Evolutionary conservation across 1,140 invertebrate species (phyloP).

Genomic region (Calephelis nemesis): DNA sequence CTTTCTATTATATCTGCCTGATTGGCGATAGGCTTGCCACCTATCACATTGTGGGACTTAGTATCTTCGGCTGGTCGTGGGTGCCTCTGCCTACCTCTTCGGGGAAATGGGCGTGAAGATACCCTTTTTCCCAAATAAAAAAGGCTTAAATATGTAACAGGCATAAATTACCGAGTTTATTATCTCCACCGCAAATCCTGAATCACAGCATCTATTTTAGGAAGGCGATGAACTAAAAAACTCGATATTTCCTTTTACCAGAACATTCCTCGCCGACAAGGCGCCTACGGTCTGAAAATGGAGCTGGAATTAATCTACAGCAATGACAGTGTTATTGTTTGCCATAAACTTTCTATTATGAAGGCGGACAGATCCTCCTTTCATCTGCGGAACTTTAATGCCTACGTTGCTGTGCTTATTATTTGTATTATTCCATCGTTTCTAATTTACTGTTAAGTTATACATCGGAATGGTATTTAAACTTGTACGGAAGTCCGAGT

Average conservation of each 20-base stretch:
- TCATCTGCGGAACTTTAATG: slow-evolving; percentile 55
- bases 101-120: too few species aligned
- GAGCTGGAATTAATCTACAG: slow-evolving; percentile 68
- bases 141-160: too few species aligned
- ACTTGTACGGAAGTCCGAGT: too few species aligned
- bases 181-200: background rate
- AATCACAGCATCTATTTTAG: background rate
- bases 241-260: background rate
- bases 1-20: slow-evolving; percentile 72
- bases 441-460: too few species aligned
- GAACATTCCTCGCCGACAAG: slow-evolving; percentile 43
- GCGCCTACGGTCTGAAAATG: slow-evolving; percentile 64
- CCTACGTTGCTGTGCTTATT: background rate
- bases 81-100: too few species aligned
- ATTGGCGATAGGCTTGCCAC: too few species aligned
- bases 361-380: slow-evolving; percentile 48
- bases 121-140: too few species aligned
- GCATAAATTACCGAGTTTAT: too few species aligned
- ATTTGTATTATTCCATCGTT: too few species aligned
- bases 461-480: too few species aligned
- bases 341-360: slow-evolving; percentile 73
- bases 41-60: too few species aligned
- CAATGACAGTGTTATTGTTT: slow-evolving; percentile 76
- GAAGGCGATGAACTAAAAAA: background rate
- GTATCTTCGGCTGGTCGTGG: too few species aligned